Evolutionary conservation across 1,140 invertebrate genomes (phyloP), one percentile per base, ranked within the genome.

Genomic region (Lanistes nyassanus): DNA sequence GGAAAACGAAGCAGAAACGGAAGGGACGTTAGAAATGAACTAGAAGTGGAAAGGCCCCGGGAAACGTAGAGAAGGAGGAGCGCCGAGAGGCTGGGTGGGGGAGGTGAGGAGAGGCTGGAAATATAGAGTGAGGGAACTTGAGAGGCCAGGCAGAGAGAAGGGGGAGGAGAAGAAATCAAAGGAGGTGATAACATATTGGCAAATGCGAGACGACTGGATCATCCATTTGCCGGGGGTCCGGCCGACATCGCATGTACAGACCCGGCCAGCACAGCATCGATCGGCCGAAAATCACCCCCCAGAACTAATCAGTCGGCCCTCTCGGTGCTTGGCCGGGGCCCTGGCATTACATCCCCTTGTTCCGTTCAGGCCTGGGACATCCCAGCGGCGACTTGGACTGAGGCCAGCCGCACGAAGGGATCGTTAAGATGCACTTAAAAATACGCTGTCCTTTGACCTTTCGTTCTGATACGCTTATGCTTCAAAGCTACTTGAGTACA

Each of bases 121-220:
- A 7, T 31, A 31, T n/a, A n/a, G 56, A 26, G 56, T 60, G 56
- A 26, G 23, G 23, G 56, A 26, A 31, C 29, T n/a, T 60, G 56
- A 26, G 56, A 26, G 56, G 56, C 56, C 23, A 23, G 56, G 23
- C 11, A 31, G 56, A 11, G 56, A 60, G 56, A 26, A 31, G 56
- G 56, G 56, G 56, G 23, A 60, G 56, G 56, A 60, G 11, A 31
- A 60, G 56, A 23, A 31, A 31, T 60, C n/a, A 31, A 60, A 31
- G 56, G 56, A 31, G 70, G 70, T 56, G 70, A 72, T 72, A 72
- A 72, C 70, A 72, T 55, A 72, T 72, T 72, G 70, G 70, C 70
- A 69, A 69, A 69, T 69, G 51, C 26, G 67, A 69, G 67, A 51
- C 39, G n/a, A 36, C 65, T 42, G 42, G 42, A 47, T 47, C 42